phyloP scores from a whole-genome alignment of 2,113 vertebrate genomes.

The Tachycineta bicolor region DNA sequence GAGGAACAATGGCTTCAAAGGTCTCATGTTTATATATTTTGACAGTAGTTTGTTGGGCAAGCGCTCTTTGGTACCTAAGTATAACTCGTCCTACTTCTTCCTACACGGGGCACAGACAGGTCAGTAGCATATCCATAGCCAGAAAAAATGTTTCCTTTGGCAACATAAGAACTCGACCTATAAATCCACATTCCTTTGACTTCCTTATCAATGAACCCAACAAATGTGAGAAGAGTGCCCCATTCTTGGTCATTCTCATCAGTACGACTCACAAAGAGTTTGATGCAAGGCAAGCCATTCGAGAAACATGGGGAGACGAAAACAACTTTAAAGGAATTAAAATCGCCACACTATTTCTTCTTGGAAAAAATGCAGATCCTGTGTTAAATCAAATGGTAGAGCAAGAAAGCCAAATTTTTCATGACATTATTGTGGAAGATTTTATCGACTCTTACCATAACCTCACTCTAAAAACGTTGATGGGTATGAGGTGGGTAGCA shows the following conservation, averaged over 20 bases:
- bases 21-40: slow-evolving; percentile 95
- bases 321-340: slow-evolving; percentile 90
- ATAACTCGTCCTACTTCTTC: slow-evolving; percentile 90
- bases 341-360: slow-evolving; percentile 92
- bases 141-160: slow-evolving; percentile 90
- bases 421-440: slow-evolving; percentile 97
- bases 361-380: slow-evolving; percentile 88
- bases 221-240: slow-evolving; percentile 88
- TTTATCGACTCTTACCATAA: slow-evolving; percentile 98
- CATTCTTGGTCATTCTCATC: slow-evolving; percentile 97
- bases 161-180: slow-evolving; percentile 94
- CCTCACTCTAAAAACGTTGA: slow-evolving; percentile 95
- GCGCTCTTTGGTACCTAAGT: slow-evolving; percentile 96
- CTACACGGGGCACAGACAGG: slow-evolving; percentile 85
- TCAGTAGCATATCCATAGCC: slow-evolving; percentile 79
- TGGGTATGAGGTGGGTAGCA: slow-evolving; percentile 98
- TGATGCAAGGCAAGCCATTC: slow-evolving; percentile 94
- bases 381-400: slow-evolving; percentile 98
- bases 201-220: slow-evolving; percentile 95
- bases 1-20: slow-evolving; percentile 95
- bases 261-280: slow-evolving; percentile 98
- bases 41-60: slow-evolving; percentile 98
- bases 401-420: slow-evolving; percentile 98
- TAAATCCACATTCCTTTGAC: slow-evolving; percentile 94
- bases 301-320: slow-evolving; percentile 97